phyloP scores from a whole-genome alignment of 1,140 invertebrate genomes.

The Drosophila nannoptera region DNA sequence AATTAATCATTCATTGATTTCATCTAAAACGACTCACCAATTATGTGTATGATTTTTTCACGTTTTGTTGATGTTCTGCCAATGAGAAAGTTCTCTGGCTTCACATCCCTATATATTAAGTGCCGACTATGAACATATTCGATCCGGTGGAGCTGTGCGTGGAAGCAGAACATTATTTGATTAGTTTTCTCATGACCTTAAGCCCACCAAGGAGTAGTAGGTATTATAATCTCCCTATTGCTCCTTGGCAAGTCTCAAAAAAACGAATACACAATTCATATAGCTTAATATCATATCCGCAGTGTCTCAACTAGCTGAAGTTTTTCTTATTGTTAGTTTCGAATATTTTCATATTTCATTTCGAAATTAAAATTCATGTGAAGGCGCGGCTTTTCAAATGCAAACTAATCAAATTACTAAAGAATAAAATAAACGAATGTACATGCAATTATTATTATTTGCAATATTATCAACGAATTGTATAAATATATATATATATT shows the following conservation, averaged over 20 bases:
- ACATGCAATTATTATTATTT: conserved; percentile 37
- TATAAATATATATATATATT: conserved; percentile 31
- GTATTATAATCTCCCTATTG: too few relatives aligned
- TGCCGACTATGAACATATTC: conserved; percentile 99
- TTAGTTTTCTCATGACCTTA: conserved; percentile 26
- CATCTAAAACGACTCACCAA: conserved; percentile 83
- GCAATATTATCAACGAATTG: conserved; percentile 26
- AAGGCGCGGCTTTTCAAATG: conserved; percentile 10
- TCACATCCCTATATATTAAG: conserved; percentile 99
- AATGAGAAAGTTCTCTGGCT: conserved; percentile 99
- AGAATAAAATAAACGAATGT: conserved; percentile 15
- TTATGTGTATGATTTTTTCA: conserved; percentile 99
- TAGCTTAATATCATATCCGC: conserved; percentile 54
- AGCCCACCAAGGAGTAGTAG: conserved; percentile 16
- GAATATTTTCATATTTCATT: conserved; percentile 38
- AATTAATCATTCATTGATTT: background rate
- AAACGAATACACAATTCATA: conserved; percentile 15
- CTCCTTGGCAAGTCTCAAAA: conserved; percentile 22
- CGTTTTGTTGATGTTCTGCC: conserved; percentile 98
- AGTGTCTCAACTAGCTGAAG: conserved; percentile 76
- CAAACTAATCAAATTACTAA: conserved; percentile 46
- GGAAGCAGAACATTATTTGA: conserved; percentile 6
- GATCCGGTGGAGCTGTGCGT: conserved; percentile 93
- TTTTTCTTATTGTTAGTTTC: conserved; percentile 31
- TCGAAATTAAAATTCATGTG: conserved; percentile 26